phyloP scores from a whole-genome alignment of 2,888 invertebrate genomes.

The Toxonevra muliebris region DNA sequence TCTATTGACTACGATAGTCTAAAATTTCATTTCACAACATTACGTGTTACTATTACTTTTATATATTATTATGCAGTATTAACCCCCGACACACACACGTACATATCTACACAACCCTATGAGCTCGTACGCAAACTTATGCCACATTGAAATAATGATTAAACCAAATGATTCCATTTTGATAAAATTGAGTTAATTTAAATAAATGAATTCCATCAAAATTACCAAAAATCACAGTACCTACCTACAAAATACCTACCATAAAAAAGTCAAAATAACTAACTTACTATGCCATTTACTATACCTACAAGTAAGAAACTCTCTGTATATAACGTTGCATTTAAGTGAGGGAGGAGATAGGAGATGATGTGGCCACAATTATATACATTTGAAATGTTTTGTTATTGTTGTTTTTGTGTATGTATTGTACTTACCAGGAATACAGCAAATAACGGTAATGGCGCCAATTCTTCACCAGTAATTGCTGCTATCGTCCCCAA shows the following conservation, averaged over 20 bases:
- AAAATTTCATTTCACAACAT: too few relatives aligned
- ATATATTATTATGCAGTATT: too few relatives aligned
- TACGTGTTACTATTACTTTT: too few relatives aligned
- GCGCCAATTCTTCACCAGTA: constrained; percentile 61
- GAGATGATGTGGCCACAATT: neutral
- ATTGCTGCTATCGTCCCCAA: constrained; percentile 63
- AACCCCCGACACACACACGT: too few relatives aligned
- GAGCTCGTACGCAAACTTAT: neutral
- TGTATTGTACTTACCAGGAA: constrained; percentile 69
- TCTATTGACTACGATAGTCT: too few relatives aligned
- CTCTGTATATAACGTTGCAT: too few relatives aligned
- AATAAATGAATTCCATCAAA: neutral
- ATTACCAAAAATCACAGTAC: neutral
- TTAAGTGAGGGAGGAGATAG: too few relatives aligned
- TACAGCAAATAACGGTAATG: constrained; percentile 76
- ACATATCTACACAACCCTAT: too few relatives aligned
- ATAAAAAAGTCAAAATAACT: too few relatives aligned
- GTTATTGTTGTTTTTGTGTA: too few relatives aligned
- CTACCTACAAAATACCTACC: too few relatives aligned
- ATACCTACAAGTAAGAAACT: neutral
- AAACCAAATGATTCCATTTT: neutral
- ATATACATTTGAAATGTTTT: neutral
- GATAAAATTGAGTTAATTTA: neutral
- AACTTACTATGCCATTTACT: too few relatives aligned
- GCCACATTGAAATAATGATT: neutral